These are phyloP conservation scores for Panthera tigris DNA, from an alignment of 2,113 vertebrate species.

Conservation along the genomic window DNA sequence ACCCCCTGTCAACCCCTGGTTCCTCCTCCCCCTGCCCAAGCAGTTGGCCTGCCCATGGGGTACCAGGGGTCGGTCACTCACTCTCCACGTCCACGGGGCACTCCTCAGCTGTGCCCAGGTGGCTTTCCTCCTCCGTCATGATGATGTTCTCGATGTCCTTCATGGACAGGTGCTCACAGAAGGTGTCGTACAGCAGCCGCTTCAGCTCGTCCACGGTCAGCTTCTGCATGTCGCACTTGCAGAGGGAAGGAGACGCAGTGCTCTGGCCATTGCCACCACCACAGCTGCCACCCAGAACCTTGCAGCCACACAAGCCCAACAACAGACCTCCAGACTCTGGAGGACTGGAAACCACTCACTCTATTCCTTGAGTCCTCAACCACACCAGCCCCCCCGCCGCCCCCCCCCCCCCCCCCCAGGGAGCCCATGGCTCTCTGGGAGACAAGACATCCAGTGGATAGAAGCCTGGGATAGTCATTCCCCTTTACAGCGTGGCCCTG, in stretches of 20 bases:
- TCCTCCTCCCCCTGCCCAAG: neutral
- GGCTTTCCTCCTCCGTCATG: conserved; percentile 97
- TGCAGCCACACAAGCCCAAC: accelerated
- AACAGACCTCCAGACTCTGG: neutral
- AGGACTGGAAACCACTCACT: neutral
- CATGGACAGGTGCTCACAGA: conserved; percentile 99
- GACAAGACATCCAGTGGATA: neutral
- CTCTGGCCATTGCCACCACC: neutral
- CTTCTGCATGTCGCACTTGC: conserved; percentile 98
- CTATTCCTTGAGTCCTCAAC: neutral
- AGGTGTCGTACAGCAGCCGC: conserved; percentile 96
- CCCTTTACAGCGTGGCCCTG: neutral
- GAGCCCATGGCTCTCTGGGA: neutral
- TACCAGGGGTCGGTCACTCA: conserved; percentile 82
- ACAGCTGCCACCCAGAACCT: neutral
- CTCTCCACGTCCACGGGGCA: conserved; percentile 98
- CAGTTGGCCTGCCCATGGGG: accelerated
- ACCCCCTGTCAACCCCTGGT: neutral
- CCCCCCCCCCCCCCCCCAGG: neutral
- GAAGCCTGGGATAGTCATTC: neutral
- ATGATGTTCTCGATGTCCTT: conserved; percentile 99
- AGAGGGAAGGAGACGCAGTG: neutral
- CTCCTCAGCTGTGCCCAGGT: conserved; percentile 94
- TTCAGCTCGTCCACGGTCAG: conserved; percentile 98
- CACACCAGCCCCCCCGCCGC: neutral